These are phyloP conservation scores for Mustela lutreola DNA, from an alignment of 2,113 vertebrate genomes.

Conservation along the genomic window DNA sequence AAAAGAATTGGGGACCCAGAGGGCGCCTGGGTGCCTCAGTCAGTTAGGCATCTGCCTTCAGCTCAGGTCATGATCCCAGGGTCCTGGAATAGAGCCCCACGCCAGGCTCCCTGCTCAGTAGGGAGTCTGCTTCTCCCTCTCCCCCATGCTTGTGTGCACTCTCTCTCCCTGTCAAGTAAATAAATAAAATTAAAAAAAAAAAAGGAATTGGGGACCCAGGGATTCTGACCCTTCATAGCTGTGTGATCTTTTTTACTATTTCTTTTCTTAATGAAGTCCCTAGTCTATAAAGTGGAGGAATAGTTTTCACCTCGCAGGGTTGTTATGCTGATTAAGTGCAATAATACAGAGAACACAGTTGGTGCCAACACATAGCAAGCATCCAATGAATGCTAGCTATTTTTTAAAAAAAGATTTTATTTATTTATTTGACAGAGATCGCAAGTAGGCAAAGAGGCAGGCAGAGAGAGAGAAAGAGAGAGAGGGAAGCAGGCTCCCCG, in stretches of 20 bases:
- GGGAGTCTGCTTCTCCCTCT: too few species aligned
- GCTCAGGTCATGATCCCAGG: too few species aligned
- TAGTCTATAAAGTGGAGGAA: neutral
- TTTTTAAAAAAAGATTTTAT: neutral
- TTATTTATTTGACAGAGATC: too few species aligned
- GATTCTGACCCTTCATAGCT: neutral
- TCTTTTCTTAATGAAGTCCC: conserved; percentile 15
- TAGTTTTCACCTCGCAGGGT: neutral
- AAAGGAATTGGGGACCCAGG: neutral
- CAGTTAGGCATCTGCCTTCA: too few species aligned
- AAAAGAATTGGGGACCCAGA: neutral
- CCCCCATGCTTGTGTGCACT: too few species aligned
- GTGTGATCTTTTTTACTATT: neutral
- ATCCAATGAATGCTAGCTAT: neutral
- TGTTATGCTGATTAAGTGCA: neutral
- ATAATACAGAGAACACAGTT: neutral
- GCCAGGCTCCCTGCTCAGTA: too few species aligned
- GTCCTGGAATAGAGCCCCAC: too few species aligned
- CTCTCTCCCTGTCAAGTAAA: neutral
- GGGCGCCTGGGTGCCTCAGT: too few species aligned
- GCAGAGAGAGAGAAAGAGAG: too few species aligned
- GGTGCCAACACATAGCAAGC: neutral
- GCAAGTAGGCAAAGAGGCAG: too few species aligned
- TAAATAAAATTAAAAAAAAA: neutral
- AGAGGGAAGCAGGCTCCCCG: too few species aligned